phyloP scores from a whole-genome alignment of 2,797 vertebrate species.

The Arnoldichthys spilopterus region DNA sequence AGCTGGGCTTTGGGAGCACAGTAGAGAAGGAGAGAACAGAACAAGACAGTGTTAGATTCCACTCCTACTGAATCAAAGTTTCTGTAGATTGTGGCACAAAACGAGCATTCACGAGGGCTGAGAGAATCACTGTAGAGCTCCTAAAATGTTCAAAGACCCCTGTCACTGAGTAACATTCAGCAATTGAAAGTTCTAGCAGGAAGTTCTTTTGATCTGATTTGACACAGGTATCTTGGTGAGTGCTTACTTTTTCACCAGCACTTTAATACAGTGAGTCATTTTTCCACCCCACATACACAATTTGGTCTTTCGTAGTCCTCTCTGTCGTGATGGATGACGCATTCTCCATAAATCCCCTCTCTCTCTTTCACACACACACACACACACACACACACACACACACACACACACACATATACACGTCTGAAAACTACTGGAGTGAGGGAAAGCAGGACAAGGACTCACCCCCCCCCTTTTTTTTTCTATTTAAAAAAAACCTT shows the following conservation, averaged over 20 bases:
- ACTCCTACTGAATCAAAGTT: constrained; percentile 45
- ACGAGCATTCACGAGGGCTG: background rate
- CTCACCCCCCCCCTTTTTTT: no score
- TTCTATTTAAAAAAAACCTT: background rate
- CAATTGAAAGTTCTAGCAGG: constrained; percentile 9
- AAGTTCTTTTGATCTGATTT: constrained; percentile 11
- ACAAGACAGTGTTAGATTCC: constrained; percentile 23
- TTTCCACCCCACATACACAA: constrained; percentile 53
- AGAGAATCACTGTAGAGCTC: background rate
- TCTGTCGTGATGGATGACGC: constrained; percentile 59
- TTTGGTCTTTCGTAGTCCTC: constrained; percentile 54
- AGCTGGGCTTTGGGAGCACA: constrained; percentile 69
- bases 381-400: no score
- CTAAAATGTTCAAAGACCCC: constrained; percentile 22
- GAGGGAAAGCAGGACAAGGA: background rate
- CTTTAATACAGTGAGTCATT: constrained; percentile 60
- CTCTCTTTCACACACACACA: constrained; percentile 48
- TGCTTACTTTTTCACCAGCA: constrained; percentile 49
- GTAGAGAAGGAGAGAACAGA: constrained; percentile 58
- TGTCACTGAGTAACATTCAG: constrained; percentile 12
- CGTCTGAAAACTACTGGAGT: background rate
- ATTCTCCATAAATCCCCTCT: constrained; percentile 58
- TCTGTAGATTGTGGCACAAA: constrained; percentile 33
- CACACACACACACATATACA: constrained; percentile 34
- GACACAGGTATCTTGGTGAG: constrained; percentile 41